These are phyloP conservation scores for Seira ritae DNA, from an alignment of 2,888 invertebrate species.

Conservation along the genomic window DNA sequence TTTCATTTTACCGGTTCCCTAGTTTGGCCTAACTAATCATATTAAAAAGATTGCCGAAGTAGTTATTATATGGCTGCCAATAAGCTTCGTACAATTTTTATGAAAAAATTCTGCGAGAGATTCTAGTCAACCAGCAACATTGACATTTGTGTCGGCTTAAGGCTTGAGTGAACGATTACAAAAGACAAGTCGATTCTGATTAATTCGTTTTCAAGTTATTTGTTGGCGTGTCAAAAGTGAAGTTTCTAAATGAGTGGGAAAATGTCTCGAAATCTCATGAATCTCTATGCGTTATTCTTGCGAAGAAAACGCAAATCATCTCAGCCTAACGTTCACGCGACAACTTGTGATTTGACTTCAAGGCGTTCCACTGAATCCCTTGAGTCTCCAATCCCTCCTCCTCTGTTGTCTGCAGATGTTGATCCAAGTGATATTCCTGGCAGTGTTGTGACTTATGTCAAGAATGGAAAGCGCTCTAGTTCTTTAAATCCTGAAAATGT, in stretches of 20 bases:
- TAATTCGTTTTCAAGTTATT: no score
- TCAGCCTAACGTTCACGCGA: constrained; percentile 45
- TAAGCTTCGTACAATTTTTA: background rate
- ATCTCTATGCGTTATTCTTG: constrained; percentile 67
- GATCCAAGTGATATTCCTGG: constrained; percentile 26
- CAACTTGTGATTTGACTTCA: constrained; percentile 60
- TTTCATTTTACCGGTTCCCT: constrained; percentile 3
- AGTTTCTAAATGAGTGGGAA: constrained; percentile 56
- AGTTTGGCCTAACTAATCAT: background rate
- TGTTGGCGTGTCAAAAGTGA: background rate
- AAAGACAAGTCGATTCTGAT: no score
- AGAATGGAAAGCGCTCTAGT: background rate
- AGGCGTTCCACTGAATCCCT: constrained; percentile 21
- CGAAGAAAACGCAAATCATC: constrained; percentile 41
- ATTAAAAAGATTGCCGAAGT: background rate
- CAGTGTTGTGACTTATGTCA: background rate
- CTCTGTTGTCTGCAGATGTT: background rate
- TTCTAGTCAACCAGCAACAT: constrained; percentile 4
- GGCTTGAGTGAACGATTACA: no score
- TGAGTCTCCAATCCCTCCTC: background rate
- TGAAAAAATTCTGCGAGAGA: background rate
- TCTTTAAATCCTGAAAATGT: background rate
- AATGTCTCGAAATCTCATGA: constrained; percentile 67
- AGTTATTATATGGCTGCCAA: constrained; percentile 4
- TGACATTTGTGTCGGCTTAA: no score